A percentile compares a stretch with the other conserved stretches of the same genome.
Evolutionary conservation across 30 jellyfish, hydroid and myxozoan genomes (phyloP).

Genomic region (Aurelia sp.): DNA sequence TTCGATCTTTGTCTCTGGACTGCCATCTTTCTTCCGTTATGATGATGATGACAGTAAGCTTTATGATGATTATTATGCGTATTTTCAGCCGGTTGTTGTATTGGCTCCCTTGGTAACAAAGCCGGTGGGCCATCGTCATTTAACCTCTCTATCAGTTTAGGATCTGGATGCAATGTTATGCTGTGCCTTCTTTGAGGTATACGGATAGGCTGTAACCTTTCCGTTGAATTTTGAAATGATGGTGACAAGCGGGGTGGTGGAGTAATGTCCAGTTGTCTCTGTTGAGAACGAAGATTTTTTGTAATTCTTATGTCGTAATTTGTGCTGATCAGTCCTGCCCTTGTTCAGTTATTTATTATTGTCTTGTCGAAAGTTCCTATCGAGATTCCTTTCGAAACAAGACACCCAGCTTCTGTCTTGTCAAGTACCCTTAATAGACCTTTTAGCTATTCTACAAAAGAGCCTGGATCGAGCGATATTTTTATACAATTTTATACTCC

Average conservation of each 20-base stretch:
- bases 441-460: no score
- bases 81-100: constrained; percentile 1
- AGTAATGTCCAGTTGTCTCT: constrained; percentile 21
- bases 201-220: neutral
- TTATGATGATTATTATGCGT: no score
- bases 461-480: no score
- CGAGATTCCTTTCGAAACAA: no score
- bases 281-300: neutral
- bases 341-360: no score
- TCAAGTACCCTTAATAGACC: no score
- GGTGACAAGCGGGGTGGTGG: constrained; percentile 76
- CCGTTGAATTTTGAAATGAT: constrained; percentile 53
- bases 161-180: constrained; percentile 2
- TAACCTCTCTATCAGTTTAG: neutral
- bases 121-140: constrained; percentile 5
- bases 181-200: constrained; percentile 45
- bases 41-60: neutral
- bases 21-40: neutral
- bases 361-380: no score
- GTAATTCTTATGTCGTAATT: neutral
- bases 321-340: neutral
- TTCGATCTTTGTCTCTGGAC: constrained; percentile 7
- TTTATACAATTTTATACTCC: no score
- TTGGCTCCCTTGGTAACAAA: constrained; percentile 59
- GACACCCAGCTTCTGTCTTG: no score